Evolutionary conservation across 2,888 invertebrate genomes (phyloP), one percentile per base, ranked within the genome.

Genomic region (Drosophila atripex): DNA sequence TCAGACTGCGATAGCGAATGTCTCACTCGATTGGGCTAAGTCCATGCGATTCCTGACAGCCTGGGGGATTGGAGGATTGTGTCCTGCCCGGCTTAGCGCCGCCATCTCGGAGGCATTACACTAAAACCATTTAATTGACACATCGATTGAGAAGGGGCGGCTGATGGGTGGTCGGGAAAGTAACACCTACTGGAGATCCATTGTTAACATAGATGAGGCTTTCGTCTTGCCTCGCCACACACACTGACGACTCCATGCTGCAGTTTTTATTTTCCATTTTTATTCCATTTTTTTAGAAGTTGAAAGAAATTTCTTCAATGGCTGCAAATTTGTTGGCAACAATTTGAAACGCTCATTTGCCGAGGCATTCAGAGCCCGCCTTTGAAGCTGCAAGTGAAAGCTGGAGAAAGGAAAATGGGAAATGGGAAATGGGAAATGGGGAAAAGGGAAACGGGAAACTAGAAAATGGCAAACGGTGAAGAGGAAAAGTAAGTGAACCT

Each of bases 271-370:
- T 35, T n/a, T 35, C 45, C 9, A 43, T 12, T 30, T 63, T 53
- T 52, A n/a, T n/a, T n/a, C n/a, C 30, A 28, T 28, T 28, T 28
- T 25, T 28, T 28, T 28, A 45, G 51, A 41, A 69, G 65, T 47
- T 59, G 56, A 55, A 69, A 63, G 77, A 65, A 73, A 80, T 80
- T 78, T 64, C 68, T 68, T 80, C 80, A 77, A 85, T 82, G 83
- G 68, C 86, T 73, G 72, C 76, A 82, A 82, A 82, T 85, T 86
- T 83, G 83, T 75, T 83, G 78, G 75, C 76, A 82, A 83, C 86
- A 83, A 78, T 80, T 82, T 74, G 74, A 85, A 82, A 73, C 71
- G 82, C 76, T 80, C 85, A 80, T 80, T 80, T 80, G 71, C 68
- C 71, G 76, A 71, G 53, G 71, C 76, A 79, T 76, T 75, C 80